Percentiles rank a stretch among this genome's conserved stretches.
These are phyloP conservation scores for Coracopsis vasa DNA, from an alignment of 2,113 vertebrate genomes.

Conservation along the genomic window DNA sequence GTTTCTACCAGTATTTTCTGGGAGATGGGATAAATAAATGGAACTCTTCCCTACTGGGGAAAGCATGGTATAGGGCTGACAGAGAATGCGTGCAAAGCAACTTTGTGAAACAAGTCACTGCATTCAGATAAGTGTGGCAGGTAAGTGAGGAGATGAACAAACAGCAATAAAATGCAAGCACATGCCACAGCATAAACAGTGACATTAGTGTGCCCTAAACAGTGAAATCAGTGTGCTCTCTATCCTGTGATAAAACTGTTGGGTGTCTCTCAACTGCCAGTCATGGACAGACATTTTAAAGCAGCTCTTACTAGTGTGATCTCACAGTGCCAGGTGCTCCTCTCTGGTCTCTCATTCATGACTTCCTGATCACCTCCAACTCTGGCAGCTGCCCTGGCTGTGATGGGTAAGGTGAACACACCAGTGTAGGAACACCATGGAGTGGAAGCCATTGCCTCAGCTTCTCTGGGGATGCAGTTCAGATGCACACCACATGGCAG, in stretches of 20 bases:
- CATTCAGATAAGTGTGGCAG: not conserved
- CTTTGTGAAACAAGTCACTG: not conserved
- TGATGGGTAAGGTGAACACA: not conserved
- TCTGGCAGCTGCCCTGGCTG: not conserved
- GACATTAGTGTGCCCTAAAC: not conserved
- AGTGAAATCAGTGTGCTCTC: not conserved
- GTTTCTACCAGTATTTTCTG: not conserved
- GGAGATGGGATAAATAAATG: not conserved
- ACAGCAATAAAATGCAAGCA: not conserved
- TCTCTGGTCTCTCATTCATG: not conserved
- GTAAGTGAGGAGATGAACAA: not conserved
- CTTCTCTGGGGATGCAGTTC: not conserved
- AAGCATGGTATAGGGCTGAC: not conserved
- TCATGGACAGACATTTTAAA: not conserved
- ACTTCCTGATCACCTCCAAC: not conserved
- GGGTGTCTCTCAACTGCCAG: not conserved
- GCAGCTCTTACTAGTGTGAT: not conserved
- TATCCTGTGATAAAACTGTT: not conserved
- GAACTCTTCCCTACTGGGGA: not conserved
- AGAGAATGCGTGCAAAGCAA: not conserved
- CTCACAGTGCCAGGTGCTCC: not conserved
- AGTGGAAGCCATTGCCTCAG: not conserved
- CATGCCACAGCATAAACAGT: not conserved
- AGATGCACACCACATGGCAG: not conserved
- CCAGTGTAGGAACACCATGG: not conserved